Base-by-base conservation (phyloP, 2,797 vertebrate species). In the Cossypha dichroa region DNA sequence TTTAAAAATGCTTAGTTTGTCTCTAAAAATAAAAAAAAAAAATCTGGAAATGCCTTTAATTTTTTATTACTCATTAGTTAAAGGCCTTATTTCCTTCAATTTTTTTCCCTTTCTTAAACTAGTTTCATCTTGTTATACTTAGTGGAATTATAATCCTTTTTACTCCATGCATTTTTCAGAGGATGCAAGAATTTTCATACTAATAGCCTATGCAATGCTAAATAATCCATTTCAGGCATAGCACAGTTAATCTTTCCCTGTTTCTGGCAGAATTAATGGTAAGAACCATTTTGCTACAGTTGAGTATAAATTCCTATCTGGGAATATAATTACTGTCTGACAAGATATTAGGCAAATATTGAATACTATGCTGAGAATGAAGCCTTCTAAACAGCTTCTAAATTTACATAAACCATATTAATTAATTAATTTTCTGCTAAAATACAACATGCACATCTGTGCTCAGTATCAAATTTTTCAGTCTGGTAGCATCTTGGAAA, bases 321-420 rank as follows among this genome's bases (percentile, higher is more conserved):
- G 85, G 54, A 43, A 76, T 96, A 51, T 95, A 96, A 96, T 94
- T 97, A 95, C 90, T 90, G 63, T 76, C 91, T 95, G 91, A 94
- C 89, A 97, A 96, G 81, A 94, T 92, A 95, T 88, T 96, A 96
- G 95, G 79, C 91, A 97, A 97, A 97, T 96, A 96, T 90, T 90
- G 85, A 92, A 92, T 83, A 74, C 45, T 85, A 45, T 14, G 14
- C 56, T 93, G 81, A 93, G 81, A 94, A 82, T 90, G 73, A 96
- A 96, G 83, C 56, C 26, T 70, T 94, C 80, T 85, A 94, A 87
- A 94, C 64, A 75, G 54, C 85, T 92, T 92, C 51, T 83, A 83
- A 95, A 88, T 63, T 85, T 85, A 77, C 43, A 90, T 70, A 63
- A 97, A 79, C 88, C 31, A 29, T 80, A 93, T 87, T 87, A 95